These are phyloP conservation scores for Aphelocoma californica DNA, from an alignment of 2,797 vertebrate genomes.

Conservation along the genomic window DNA sequence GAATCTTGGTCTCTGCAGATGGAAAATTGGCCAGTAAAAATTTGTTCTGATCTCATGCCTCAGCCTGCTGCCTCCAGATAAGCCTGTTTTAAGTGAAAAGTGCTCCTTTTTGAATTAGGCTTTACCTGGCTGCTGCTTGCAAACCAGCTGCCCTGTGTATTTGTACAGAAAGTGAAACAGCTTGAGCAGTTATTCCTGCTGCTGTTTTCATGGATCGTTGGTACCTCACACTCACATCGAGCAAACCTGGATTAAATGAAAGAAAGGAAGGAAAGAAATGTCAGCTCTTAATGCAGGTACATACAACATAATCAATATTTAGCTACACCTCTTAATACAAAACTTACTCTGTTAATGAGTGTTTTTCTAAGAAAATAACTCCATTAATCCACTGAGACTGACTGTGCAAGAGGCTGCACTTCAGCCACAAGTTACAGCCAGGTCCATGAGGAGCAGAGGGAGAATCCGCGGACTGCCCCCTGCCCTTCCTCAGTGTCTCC, in stretches of 20 bases:
- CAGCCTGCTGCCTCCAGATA: neutral
- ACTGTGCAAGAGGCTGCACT: neutral
- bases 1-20: neutral
- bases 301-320: neutral
- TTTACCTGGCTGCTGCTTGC: constrained; percentile 91
- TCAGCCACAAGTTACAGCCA: neutral
- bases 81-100: neutral
- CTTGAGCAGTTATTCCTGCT: constrained; percentile 68
- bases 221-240: constrained; percentile 88
- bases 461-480: neutral
- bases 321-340: neutral
- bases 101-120: neutral
- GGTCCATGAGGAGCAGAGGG: neutral
- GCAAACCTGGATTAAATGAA: constrained; percentile 77
- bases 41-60: neutral
- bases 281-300: neutral
- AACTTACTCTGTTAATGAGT: neutral
- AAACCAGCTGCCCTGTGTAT: constrained; percentile 90
- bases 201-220: constrained; percentile 72
- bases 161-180: constrained; percentile 82
- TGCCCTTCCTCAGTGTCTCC: neutral
- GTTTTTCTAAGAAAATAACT: neutral
- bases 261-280: neutral
- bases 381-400: rapidly evolving
- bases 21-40: neutral